Percentiles rank a stretch among this genome's conserved stretches.
Evolutionary conservation across 2,888 invertebrate species (phyloP).

Genomic region (Pemphredon lugubris): DNA sequence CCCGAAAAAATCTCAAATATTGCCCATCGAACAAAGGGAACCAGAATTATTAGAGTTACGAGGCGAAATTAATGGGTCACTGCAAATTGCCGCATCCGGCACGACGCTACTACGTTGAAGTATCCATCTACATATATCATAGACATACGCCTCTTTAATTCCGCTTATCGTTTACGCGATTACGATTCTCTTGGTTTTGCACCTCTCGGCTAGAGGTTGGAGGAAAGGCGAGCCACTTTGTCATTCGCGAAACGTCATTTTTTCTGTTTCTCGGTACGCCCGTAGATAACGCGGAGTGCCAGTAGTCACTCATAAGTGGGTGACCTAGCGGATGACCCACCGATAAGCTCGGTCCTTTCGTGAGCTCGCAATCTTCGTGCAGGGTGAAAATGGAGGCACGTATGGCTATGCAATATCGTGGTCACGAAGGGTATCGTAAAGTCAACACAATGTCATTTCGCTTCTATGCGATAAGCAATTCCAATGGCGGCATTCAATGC

Average conservation of each 20-base stretch:
- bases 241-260: slow-evolving; percentile 41
- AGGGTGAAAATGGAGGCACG: slow-evolving; percentile 41
- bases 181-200: no score
- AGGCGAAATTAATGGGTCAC: no score
- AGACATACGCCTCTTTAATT: no score
- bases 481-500: slow-evolving; percentile 11
- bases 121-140: no score
- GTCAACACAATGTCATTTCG: slow-evolving; percentile 41
- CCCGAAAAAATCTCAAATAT: no score
- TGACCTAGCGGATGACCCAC: slow-evolving; percentile 55
- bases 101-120: no score
- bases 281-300: background rate
- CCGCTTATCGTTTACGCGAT: no score
- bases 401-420: slow-evolving; percentile 25
- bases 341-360: slow-evolving; percentile 51
- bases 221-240: slow-evolving; percentile 8
- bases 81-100: no score
- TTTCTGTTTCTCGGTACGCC: background rate
- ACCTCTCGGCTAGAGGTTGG: background rate
- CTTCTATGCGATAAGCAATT: slow-evolving; percentile 41
- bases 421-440: slow-evolving; percentile 51
- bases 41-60: no score
- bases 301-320: slow-evolving; percentile 45
- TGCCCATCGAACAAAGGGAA: no score
- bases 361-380: slow-evolving; percentile 38